Evolutionary conservation across 2,113 vertebrate genomes (phyloP), one percentile per base, ranked within the genome.

Genomic region (Ascaphus truei): DNA sequence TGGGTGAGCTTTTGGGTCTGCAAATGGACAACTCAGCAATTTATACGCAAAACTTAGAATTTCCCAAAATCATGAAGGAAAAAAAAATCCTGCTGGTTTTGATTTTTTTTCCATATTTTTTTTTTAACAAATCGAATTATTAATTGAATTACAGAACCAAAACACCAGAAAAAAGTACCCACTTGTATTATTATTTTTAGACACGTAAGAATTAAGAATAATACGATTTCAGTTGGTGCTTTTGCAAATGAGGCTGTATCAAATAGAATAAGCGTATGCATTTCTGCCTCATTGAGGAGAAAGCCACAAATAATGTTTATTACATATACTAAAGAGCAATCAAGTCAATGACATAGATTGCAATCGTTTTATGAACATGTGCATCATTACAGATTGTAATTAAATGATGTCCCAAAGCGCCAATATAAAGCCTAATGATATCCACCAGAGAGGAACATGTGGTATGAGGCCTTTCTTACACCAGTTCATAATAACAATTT

Each of bases 281-380:
- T 75, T 47, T 73, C 51, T 4, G 30, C 56, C 71, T 69, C 52
- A 64, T 31, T 73, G 62, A 72, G 62, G 47, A 55, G 23, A 48
- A 13, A 9, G 33, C n/a, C 51, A 56, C 48, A 58, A 63, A 60
- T 75, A 78, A 77, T 73, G 47, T 71, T 76, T 64, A 77, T 77
- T 77, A 73, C 33, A 25, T 68, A 31, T 56, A 63, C 27, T 71
- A 75, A 77, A 76, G 62, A 77, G 37, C 58, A 63, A 59, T 76
- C 61, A 66, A 68, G 41, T 66, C 74, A 72, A 71, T 47, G 22
- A 31, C 30, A 71, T 56, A 30, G 73, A 62, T 72, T 58, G 50
- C 26, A 62, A 68, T 69, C 71, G 58, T 76, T 73, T 41, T 81
- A 60, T 75, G 71, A 76, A 78, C 61, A 77, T 74, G 71, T 72